These are phyloP conservation scores for Mizuhopecten yessoensis DNA, from an alignment of 1,140 invertebrate genomes.

Conservation along the genomic window DNA sequence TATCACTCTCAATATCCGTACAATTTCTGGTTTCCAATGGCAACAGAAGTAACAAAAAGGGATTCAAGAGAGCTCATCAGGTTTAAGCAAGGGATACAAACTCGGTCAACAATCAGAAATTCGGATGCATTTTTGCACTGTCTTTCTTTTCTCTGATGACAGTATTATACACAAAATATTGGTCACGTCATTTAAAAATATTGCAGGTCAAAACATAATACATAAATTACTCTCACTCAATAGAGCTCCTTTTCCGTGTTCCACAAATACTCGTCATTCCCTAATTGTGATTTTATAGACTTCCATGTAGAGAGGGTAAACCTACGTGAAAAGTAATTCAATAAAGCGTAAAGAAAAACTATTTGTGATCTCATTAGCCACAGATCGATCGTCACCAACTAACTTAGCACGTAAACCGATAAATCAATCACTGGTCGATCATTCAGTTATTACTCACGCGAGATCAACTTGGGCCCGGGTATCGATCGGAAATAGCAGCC, in stretches of 20 bases:
- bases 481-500: neutral
- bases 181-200: too few relatives aligned
- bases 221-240: too few relatives aligned
- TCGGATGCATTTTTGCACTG: too few relatives aligned
- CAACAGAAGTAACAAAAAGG: neutral
- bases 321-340: neutral
- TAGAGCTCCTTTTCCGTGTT: neutral
- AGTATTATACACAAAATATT: too few relatives aligned
- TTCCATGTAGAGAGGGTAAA: neutral
- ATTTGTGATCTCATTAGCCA: neutral
- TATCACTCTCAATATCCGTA: too few relatives aligned
- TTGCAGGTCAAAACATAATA: too few relatives aligned
- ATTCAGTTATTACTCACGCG: constrained; percentile 22
- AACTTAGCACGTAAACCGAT: neutral
- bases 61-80: neutral
- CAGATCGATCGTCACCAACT: neutral
- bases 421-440: neutral
- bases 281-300: neutral
- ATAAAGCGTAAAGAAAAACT: neutral
- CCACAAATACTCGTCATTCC: neutral
- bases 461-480: neutral
- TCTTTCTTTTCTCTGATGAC: too few relatives aligned
- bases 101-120: too few relatives aligned
- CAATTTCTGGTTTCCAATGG: too few relatives aligned
- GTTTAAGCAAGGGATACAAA: neutral